Percentiles rank a stretch among this genome's conserved stretches.
These are phyloP conservation scores for Tetragnatha montana DNA, from an alignment of 2,888 invertebrate species.

Conservation along the genomic window DNA sequence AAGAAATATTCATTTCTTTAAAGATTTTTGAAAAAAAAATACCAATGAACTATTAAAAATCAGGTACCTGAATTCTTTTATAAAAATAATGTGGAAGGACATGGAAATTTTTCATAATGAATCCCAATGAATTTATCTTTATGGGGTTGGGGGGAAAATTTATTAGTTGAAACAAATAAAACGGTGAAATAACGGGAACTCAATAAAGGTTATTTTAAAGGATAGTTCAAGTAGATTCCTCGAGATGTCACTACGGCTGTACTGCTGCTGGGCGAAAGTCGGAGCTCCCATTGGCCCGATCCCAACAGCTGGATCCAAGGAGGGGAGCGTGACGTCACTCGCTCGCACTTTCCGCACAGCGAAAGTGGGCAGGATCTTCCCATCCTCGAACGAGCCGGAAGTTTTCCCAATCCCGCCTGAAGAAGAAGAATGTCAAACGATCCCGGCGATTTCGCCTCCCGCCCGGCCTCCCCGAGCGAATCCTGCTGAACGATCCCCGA, in stretches of 20 bases:
- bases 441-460: not conserved
- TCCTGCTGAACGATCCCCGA: conserved; percentile 3
- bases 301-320: conserved; percentile 58
- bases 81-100: not conserved
- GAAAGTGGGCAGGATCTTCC: conserved; percentile 16
- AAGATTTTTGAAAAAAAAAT: no score
- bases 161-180: not conserved
- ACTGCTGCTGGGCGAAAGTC: not conserved
- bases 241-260: conserved; percentile 34
- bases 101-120: not conserved
- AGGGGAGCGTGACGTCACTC: conserved; percentile 53
- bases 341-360: not conserved
- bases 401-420: not conserved
- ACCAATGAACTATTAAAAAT: no score
- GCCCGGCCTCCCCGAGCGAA: conserved; percentile 27
- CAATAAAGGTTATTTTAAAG: not conserved
- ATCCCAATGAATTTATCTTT: not conserved
- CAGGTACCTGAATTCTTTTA: no score
- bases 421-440: conserved; percentile 30
- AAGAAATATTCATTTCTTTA: no score
- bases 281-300: conserved; percentile 22
- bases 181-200: not conserved
- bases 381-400: conserved; percentile 14
- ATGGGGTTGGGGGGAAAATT: not conserved
- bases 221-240: not conserved